phyloP scores from a whole-genome alignment of 2,888 invertebrate genomes.

The Macroteleia sp. region DNA sequence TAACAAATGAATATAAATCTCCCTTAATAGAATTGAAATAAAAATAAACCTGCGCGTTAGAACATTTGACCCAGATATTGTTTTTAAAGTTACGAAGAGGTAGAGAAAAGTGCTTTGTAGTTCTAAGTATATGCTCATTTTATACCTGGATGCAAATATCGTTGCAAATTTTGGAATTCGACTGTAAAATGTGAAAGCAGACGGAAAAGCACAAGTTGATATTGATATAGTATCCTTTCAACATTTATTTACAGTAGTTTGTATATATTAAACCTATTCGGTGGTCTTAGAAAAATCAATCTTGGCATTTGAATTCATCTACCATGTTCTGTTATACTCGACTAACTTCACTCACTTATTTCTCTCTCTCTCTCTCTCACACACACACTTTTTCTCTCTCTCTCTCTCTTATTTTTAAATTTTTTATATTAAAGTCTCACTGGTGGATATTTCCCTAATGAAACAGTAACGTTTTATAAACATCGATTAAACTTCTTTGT shows the following conservation, averaged over 20 bases:
- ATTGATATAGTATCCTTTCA: slow-evolving; percentile 28
- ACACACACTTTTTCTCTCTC: background rate
- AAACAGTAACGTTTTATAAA: too few species aligned
- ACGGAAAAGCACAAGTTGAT: slow-evolving; percentile 43
- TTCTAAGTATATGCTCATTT: slow-evolving; percentile 42
- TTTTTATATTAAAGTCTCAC: slow-evolving; percentile 42
- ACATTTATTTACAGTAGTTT: slow-evolving; percentile 59
- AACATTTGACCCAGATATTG: slow-evolving; percentile 48
- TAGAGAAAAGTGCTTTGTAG: slow-evolving; percentile 53
- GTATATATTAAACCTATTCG: slow-evolving; percentile 50
- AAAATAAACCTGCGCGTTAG: too few species aligned
- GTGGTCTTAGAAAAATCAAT: slow-evolving; percentile 59
- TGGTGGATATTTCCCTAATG: slow-evolving; percentile 37
- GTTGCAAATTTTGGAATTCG: slow-evolving; percentile 50
- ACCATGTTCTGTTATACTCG: slow-evolving; percentile 28
- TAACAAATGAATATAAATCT: too few species aligned
- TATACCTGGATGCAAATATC: slow-evolving; percentile 45
- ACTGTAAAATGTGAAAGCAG: slow-evolving; percentile 38
- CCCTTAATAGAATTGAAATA: too few species aligned
- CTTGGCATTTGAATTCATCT: slow-evolving; percentile 56
- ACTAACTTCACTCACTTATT: slow-evolving; percentile 25
- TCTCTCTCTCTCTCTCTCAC: too few species aligned
- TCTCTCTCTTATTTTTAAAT: background rate
- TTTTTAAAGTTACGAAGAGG: slow-evolving; percentile 50
- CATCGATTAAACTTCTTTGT: too few species aligned